A percentile compares a stretch with the other conserved stretches of the same genome.
Conservation (phyloP, 2,113 vertebrate species). For the Fregetta grallaria region DNA sequence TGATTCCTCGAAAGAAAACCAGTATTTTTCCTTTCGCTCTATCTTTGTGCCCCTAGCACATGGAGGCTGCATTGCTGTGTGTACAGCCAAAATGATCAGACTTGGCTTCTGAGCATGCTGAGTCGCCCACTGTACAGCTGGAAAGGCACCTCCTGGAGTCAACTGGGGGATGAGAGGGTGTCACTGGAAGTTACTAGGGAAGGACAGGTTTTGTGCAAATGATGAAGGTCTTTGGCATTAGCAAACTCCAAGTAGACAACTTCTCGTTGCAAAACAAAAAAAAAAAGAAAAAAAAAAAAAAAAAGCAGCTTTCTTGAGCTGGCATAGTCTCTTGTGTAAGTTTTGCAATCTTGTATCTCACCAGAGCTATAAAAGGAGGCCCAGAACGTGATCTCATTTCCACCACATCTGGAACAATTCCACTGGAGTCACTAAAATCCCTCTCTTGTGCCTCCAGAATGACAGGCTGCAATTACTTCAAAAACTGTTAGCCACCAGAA, state of each 20-base stretch:
- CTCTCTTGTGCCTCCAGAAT: background rate
- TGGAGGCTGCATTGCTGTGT: rapidly evolving
- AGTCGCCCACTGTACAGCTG: background rate
- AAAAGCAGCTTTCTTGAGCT: background rate
- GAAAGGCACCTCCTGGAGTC: background rate
- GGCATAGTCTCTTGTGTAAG: background rate
- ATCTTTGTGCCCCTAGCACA: background rate
- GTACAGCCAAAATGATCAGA: background rate
- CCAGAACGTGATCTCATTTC: background rate
- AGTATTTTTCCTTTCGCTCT: background rate
- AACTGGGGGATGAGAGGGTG: background rate
- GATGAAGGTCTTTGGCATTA: background rate
- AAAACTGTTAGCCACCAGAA: background rate
- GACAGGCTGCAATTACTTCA: background rate
- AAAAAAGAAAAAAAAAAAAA: too few relatives aligned
- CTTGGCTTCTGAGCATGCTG: too few relatives aligned
- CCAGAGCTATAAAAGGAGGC: background rate
- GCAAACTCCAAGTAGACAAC: background rate
- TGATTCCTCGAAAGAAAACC: background rate
- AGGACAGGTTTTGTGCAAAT: background rate
- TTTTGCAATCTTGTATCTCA: background rate
- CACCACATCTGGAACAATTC: slow-evolving; percentile 20
- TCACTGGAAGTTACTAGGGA: background rate
- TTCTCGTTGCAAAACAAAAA: background rate
- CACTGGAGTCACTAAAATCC: background rate